Evolutionary conservation across 1,140 invertebrate species (phyloP), one percentile per base, ranked within the genome.

Genomic region (Littorina saxatilis): DNA sequence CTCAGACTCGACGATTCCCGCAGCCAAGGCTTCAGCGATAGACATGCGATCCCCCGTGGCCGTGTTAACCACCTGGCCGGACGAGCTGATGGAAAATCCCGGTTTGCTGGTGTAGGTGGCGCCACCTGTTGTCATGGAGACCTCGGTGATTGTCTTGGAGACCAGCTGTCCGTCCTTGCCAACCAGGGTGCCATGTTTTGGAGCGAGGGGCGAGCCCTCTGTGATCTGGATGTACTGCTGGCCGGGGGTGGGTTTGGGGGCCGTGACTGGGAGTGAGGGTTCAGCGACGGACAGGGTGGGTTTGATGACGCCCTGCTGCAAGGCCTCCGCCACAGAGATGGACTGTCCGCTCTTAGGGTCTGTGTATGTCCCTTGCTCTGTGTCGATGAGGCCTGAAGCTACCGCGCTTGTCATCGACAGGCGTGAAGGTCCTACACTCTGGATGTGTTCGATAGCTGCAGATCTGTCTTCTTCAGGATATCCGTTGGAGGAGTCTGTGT

Each of bases 11-110:
- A 98, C 92, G 37, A 96, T 92, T n/a, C 96, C 97, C 85, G 94
- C 93, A 90, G 97, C 96, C 87, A 97, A 95, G 4, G 96, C 97
- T 93, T 97, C 96, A 63, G 95, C 74, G n/a, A 92, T 78, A 2
- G 85, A 83, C 84, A 91, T 88, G 29, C 63, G 80, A 47, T 91
- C 83, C 9, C 89, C 89, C 15, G 87, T 89, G 40, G 80, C 73
- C 1, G 78, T 76, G 79, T 90, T 89, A 13, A 89, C 74, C 50
- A 91, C 88, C 52, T 88, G 84, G 27, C 88, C 88, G 66, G 75
- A 77, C 9, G 88, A 88, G 74, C 88, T 84, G n/a, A 90, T 87
- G 50, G 83, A 84, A 68, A 85, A 90, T 17, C 87, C 89, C 29
- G 87, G 87, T 63, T 81, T 87, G 43, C 84, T 86, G 32, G 84